A percentile compares a stretch with the other conserved stretches of the same genome.
phyloP scores from a whole-genome alignment of 2,888 invertebrate genomes.

The Diplazon laetatorius region DNA sequence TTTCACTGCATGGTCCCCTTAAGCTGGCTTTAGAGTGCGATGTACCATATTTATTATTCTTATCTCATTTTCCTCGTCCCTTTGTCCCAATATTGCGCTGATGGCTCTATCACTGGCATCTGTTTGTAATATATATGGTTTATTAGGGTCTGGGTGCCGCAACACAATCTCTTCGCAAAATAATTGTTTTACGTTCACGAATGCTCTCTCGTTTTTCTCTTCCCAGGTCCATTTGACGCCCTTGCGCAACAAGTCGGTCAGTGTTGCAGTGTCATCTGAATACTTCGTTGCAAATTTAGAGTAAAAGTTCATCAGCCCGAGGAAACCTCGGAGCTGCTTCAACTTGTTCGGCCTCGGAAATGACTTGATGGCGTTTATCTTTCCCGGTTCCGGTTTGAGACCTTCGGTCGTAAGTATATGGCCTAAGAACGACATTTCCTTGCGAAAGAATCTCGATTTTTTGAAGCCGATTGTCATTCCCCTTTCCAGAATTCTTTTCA shows the following conservation, averaged over 20 bases:
- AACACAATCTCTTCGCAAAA: not conserved
- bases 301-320: conserved; percentile 65
- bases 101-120: conserved; percentile 46
- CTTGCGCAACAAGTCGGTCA: conserved; percentile 62
- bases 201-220: not conserved
- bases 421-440: conserved; percentile 67
- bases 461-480: conserved; percentile 64
- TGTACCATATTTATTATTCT: conserved; percentile 25
- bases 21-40: conserved; percentile 54
- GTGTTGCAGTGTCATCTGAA: conserved; percentile 44
- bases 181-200: not conserved
- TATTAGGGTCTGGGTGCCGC: not conserved
- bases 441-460: conserved; percentile 66
- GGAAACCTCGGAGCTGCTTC: conserved; percentile 64
- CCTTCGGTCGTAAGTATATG: conserved; percentile 64
- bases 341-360: conserved; percentile 61
- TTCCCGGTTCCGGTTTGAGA: conserved; percentile 65
- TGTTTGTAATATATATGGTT: conserved; percentile 56
- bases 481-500: conserved; percentile 48
- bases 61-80: conserved; percentile 38
- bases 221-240: conserved; percentile 6
- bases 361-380: conserved; percentile 60
- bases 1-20: too few species aligned
- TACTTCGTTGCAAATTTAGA: conserved; percentile 56
- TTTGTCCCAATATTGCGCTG: conserved; percentile 18